A percentile compares a stretch with the other conserved stretches of the same genome.
phyloP scores from a whole-genome alignment of 1,140 invertebrate genomes.

The Drosophila gunungcola region DNA sequence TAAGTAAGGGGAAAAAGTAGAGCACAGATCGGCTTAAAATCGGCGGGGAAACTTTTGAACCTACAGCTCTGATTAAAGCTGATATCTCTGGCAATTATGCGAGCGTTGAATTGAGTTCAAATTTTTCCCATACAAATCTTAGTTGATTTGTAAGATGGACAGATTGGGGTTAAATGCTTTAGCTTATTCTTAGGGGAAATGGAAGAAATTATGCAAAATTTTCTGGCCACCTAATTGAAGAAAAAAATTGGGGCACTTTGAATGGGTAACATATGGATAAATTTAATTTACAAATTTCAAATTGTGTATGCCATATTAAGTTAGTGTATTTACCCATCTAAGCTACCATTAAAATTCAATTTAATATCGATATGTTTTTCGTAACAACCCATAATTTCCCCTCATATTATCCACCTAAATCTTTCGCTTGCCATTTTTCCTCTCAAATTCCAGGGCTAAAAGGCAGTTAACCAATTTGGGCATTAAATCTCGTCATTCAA shows the following conservation, averaged over 20 bases:
- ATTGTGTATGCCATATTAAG: no score
- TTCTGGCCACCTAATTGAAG: no score
- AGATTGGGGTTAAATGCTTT: constrained; percentile 36
- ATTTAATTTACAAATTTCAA: no score
- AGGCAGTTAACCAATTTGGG: constrained; percentile 48
- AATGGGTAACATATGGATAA: no score
- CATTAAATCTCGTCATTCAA: constrained; percentile 53
- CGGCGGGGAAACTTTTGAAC: constrained; percentile 1
- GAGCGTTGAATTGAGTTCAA: constrained; percentile 27
- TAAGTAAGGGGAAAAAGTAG: not conserved
- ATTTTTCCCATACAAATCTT: constrained; percentile 9
- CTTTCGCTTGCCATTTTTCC: constrained; percentile 2
- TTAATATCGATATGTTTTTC: not conserved
- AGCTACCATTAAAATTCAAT: not conserved
- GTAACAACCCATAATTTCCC: constrained; percentile 6
- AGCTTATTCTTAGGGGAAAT: not conserved
- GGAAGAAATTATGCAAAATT: not conserved
- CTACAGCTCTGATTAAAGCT: not conserved
- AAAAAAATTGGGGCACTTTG: no score
- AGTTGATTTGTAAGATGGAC: constrained; percentile 12
- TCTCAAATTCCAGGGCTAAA: constrained; percentile 12
- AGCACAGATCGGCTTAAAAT: constrained; percentile 4
- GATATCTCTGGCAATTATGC: constrained; percentile 31
- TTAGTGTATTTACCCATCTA: no score
- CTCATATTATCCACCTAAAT: constrained; percentile 3